Base-by-base conservation (phyloP, 2,888 invertebrate genomes). In the Diachrysia chrysitis region DNA sequence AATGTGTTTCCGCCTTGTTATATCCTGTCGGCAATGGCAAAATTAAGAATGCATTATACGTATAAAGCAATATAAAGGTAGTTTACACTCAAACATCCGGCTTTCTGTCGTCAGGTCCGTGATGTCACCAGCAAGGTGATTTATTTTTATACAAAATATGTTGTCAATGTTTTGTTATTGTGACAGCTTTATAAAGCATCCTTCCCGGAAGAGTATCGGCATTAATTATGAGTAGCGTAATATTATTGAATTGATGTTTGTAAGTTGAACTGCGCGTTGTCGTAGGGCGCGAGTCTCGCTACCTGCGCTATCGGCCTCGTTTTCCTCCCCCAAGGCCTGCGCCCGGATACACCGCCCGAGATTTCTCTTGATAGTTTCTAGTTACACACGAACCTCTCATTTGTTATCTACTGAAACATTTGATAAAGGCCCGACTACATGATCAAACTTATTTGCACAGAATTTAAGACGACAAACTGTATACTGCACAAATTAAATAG, bases 81-180 rank as follows among this genome's bases (percentile, higher is more conserved):
- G 93, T 93, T 92, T 91, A 87, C 88, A 89, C 84, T 89, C 88
- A 93, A 93, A 94, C 93, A 94, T 95, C 94, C 94, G 94, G 93
- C 90, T 93, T 90, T 89, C 83, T 79, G 82, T 81, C 82, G 81
- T 84, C 83, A 85, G 83, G 83, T 83, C 63, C 69, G 68, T 78
- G 82, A 81, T 74, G 81, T 85, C 84, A 85, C 68, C 77, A 63
- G 72, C 48, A 55, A 73, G 58, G 69, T 73, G 69, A 74, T 82
- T 78, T 79, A 76, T 73, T 82, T 76, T 76, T 71, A 71, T 67
- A 73, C 58, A 68, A 69, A 66, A 56, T 70, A 55, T 67, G 60
- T 73, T 65, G 67, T 68, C 61, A 55, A 63, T 76, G 55, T 56
- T 63, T 73, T 79, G 69, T 71, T 71, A 73, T 79, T 66, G 60